Evolutionary conservation across 2,888 invertebrate genomes (phyloP), one percentile per base, ranked within the genome.

Genomic region (Pyrrhia umbra): DNA sequence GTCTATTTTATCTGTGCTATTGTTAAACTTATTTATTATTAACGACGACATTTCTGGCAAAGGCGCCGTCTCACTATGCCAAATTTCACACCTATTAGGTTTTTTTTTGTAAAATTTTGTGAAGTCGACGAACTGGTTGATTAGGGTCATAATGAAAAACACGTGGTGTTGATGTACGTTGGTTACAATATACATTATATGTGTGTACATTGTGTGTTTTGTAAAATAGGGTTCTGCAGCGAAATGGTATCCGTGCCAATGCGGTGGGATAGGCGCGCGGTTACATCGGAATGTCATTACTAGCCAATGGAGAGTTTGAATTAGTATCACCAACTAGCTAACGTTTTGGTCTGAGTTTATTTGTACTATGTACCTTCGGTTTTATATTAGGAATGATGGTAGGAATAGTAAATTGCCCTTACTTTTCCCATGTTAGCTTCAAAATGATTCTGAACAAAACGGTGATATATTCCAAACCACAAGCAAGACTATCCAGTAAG

Each of bases 61-160:
- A 69, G 70, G 65, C 75, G 75, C 76, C 66, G 56, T 50, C 68
- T 39, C 34, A 59, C 68, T 72, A 81, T 86, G 90, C 90, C 90
- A 90, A 89, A 82, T 82, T 82, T 88, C 81, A 79, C 88, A 87
- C 87, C 83, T 85, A 73, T 65, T 75, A 66, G 18, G 1, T 15
- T 21, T 34, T 69, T 74, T 81, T 81, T 79, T 75, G 50, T 57
- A 55, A 64, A n/a, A 72, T 68, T 61, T 70, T 56, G 43, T 51
- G 61, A 76, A 85, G 79, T 63, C 88, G 85, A 60, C 86, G 86
- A 88, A 84, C 89, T 70, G 73, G 50, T 60, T 75, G 64, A 84
- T 82, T 80, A 80, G 80, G 58, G 30, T 4, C 30, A 69, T 70
- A 70, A 70, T 71, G 70, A 77, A 75, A 25, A 54, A 65, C 84